Conservation (phyloP, 2,797 vertebrate genomes). For the Pagetopsis macropterus region DNA sequence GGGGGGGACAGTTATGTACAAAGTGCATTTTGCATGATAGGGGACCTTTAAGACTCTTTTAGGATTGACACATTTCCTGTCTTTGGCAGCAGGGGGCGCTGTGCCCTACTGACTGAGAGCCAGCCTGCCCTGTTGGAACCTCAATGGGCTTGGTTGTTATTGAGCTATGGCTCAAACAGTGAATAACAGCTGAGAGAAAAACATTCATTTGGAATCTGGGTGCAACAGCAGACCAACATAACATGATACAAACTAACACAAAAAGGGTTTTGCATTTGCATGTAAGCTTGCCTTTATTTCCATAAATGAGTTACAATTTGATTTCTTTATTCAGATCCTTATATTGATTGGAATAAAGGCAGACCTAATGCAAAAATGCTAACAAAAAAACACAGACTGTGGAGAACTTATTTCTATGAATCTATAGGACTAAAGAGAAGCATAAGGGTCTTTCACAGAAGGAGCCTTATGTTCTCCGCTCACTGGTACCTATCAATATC, state of each 20-base stretch:
- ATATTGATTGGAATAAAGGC: slow-evolving; percentile 37
- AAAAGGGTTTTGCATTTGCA: slow-evolving; percentile 41
- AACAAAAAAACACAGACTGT: slow-evolving; percentile 37
- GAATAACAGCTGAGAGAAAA: slow-evolving; percentile 47
- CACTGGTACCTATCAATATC: slow-evolving; percentile 97
- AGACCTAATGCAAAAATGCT: slow-evolving; percentile 53
- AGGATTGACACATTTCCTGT: slow-evolving; percentile 19
- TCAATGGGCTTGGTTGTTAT: slow-evolving; percentile 36
- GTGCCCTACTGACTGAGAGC: slow-evolving; percentile 24
- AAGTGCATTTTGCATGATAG: too few relatives aligned
- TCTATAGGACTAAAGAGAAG: slow-evolving; percentile 62
- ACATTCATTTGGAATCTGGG: slow-evolving; percentile 34
- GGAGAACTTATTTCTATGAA: slow-evolving; percentile 52
- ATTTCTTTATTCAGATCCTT: not conserved
- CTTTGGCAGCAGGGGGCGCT: slow-evolving; percentile 62
- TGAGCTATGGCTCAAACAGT: slow-evolving; percentile 35
- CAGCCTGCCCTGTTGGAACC: slow-evolving; percentile 30
- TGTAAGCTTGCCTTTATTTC: slow-evolving; percentile 39
- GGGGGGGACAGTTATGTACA: too few relatives aligned
- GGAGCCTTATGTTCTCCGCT: slow-evolving; percentile 83
- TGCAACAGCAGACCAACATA: slow-evolving; percentile 35
- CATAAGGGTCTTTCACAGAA: slow-evolving; percentile 80
- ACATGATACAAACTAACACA: slow-evolving; percentile 40
- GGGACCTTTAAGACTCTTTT: not conserved
- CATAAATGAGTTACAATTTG: slow-evolving; percentile 7